phyloP scores from a whole-genome alignment of 2,797 vertebrate species.

The Oophaga sylvatica region DNA sequence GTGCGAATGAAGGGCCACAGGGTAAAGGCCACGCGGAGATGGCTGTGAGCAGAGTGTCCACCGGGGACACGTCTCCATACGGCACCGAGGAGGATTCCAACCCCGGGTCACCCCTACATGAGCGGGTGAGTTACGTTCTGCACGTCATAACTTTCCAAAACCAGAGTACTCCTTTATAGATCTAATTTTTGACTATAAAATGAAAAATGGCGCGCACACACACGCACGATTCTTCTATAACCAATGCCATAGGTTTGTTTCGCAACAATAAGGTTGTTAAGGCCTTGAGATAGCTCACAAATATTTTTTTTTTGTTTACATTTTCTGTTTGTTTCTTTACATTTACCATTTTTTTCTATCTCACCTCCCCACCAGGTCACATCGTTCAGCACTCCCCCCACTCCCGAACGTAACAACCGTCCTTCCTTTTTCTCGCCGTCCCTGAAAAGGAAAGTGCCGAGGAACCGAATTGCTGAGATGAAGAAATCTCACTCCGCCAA shows the following conservation, averaged over 20 bases:
- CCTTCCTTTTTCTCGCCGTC: slow-evolving; percentile 97
- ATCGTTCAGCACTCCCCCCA: slow-evolving; percentile 95
- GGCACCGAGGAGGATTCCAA: slow-evolving; percentile 89
- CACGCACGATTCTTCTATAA: too few species aligned
- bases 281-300: too few species aligned
- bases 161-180: too few species aligned
- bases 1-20: slow-evolving; percentile 97
- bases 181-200: too few species aligned
- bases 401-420: slow-evolving; percentile 89
- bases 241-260: too few species aligned
- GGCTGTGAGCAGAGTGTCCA: slow-evolving; percentile 94
- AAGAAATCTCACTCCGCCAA: slow-evolving; percentile 98
- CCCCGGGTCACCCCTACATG: slow-evolving; percentile 86
- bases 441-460: slow-evolving; percentile 89
- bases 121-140: slow-evolving; percentile 79
- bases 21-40: slow-evolving; percentile 98
- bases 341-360: background rate
- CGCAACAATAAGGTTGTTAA: too few species aligned
- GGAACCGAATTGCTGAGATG: slow-evolving; percentile 92
- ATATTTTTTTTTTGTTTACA: background rate
- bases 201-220: too few species aligned
- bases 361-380: slow-evolving; percentile 80
- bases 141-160: background rate
- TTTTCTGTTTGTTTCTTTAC: background rate
- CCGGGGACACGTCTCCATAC: slow-evolving; percentile 92